A percentile compares a stretch with the other conserved stretches of the same genome.
These are phyloP conservation scores for Zosterops pallidus DNA, from an alignment of 2,113 vertebrate genomes.

Conservation along the genomic window DNA sequence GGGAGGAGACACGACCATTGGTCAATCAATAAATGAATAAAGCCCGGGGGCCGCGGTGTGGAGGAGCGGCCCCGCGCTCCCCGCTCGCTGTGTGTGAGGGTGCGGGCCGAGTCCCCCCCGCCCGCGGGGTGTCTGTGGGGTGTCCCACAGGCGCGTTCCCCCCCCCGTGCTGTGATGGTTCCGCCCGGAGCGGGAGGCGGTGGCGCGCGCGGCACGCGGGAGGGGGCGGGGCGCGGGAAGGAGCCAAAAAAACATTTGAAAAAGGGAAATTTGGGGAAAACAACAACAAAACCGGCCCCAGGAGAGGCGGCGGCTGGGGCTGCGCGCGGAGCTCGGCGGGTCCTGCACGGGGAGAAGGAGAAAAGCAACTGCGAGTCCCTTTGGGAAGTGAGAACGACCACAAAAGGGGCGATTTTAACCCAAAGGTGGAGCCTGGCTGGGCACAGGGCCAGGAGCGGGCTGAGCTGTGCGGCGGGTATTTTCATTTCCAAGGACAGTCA, in stretches of 20 bases:
- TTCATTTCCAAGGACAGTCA: not conserved
- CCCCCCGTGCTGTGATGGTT: not conserved
- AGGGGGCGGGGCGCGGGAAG: not conserved
- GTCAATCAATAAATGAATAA: not conserved
- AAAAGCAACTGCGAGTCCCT: not conserved
- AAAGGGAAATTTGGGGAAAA: not conserved
- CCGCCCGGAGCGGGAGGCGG: not conserved
- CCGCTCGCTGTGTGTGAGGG: not conserved
- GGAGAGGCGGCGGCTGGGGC: too few relatives aligned
- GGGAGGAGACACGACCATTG: rapidly evolving
- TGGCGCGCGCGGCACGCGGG: not conserved
- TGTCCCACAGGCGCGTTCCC: rapidly evolving
- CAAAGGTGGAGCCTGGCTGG: not conserved
- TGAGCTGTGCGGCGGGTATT: rapidly evolving
- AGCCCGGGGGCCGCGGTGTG: not conserved
- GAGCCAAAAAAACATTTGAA: not conserved
- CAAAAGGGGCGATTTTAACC: not conserved
- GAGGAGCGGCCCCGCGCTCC: too few relatives aligned
- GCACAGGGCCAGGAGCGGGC: not conserved
- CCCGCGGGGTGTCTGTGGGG: not conserved
- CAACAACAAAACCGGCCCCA: rapidly evolving
- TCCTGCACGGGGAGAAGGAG: too few relatives aligned
- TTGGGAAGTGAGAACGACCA: not conserved
- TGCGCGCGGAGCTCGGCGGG: rapidly evolving
- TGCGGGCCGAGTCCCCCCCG: not conserved